Evolutionary conservation across 2,888 invertebrate species (phyloP), one percentile per base, ranked within the genome.

Genomic region (Heliconius sara): DNA sequence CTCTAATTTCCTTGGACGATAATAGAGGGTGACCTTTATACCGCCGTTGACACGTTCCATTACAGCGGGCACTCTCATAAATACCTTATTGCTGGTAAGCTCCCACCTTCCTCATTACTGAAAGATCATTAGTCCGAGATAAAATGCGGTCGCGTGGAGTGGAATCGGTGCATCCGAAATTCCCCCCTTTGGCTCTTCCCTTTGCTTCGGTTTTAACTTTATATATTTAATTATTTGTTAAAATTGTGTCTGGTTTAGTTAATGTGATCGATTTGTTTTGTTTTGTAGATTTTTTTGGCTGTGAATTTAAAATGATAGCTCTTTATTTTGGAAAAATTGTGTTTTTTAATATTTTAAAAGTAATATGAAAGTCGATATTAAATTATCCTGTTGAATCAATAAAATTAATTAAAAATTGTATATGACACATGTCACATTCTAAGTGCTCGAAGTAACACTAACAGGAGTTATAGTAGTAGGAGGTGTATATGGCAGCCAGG

Each of bases 101-200:
- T 87, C 87, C 87, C 89, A 87, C 88, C 90, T 88, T 89, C 88
- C 93, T 93, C 93, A 94, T 93, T 94, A 93, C 91, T 84, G 84
- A 84, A 88, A 90, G 92, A 92, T 93, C 93, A 93, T 94, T 93
- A 93, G 92, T 90, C 86, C 88, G 88, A 89, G 93, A 93, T 94
- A 93, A 93, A 93, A 93, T 92, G 93, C 90, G 92, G 90, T 90
- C 86, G 86, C 84, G 67, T 77, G 78, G 87, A 84, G 85, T 78
- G 85, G 86, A 87, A 88, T 90, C 88, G 88, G 86, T 89, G 90
- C 91, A 91, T 90, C 89, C 89, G 86, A 87, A 87, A 89, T 89
- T n/a, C 86, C 84, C 86, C 84, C 84, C 83, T 82, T 16, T 65
- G n/a, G 63, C 78, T 75, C 43, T 47, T 27, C 34, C 65, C 65